Conservation (phyloP, 1,140 invertebrate genomes). For the Forficula auricularia region DNA sequence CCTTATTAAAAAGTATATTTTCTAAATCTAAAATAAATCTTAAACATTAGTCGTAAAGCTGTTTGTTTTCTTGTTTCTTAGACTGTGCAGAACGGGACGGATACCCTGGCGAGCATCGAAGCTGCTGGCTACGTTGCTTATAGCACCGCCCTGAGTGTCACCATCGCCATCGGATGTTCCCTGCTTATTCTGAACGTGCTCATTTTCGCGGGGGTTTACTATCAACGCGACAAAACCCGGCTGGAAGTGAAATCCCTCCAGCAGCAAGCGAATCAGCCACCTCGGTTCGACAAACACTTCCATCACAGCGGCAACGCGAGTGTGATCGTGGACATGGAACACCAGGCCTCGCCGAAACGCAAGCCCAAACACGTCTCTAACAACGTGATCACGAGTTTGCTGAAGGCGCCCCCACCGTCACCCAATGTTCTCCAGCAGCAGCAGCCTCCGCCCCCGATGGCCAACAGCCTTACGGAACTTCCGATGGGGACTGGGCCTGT, state of each 20-base stretch:
- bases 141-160: slow-evolving; percentile 66
- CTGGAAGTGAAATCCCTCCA: slow-evolving; percentile 60
- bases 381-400: slow-evolving; percentile 34
- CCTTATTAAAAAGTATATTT: too few relatives aligned
- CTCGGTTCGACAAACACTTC: slow-evolving; percentile 49
- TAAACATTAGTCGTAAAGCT: too few relatives aligned
- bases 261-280: slow-evolving; percentile 42
- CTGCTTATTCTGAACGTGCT: slow-evolving; percentile 69
- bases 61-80: too few relatives aligned
- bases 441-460: slow-evolving; percentile 29
- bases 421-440: slow-evolving; percentile 33
- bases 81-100: slow-evolving; percentile 16
- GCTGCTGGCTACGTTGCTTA: slow-evolving; percentile 63
- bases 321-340: slow-evolving; percentile 64
- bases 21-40: too few relatives aligned
- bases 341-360: slow-evolving; percentile 47
- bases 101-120: slow-evolving; percentile 55
- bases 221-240: slow-evolving; percentile 64
- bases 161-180: slow-evolving; percentile 74
- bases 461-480: slow-evolving; percentile 46
- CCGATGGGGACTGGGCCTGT: slow-evolving; percentile 18
- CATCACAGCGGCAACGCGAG: slow-evolving; percentile 36
- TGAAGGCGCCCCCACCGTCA: slow-evolving; percentile 36
- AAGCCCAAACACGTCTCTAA: slow-evolving; percentile 37
- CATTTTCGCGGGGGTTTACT: slow-evolving; percentile 73